Evolutionary conservation across 2,797 vertebrate species (phyloP), one percentile per base, ranked within the genome.

Genomic region (Pangasius djambal): DNA sequence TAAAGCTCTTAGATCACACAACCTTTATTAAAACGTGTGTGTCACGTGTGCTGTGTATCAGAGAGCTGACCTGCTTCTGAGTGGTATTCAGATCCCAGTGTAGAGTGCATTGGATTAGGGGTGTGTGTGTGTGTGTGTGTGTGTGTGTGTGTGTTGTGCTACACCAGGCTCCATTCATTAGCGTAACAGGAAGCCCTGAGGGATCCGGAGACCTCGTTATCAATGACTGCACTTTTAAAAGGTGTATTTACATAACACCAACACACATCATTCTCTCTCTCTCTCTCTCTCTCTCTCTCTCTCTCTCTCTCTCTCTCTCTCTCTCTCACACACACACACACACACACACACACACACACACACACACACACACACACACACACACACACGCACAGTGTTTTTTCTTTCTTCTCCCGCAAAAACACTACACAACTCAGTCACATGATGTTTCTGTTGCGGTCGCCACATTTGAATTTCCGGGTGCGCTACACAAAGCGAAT

Each of bases 211-310:
- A 92, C 90, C 90, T 89, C 87, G 92, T 94, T 94, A 94, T 96
- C 94, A 95, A 94, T 96, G 93, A 91, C 92, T 93, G 94, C 91
- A 84, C 92, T 91, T 92, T 89, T 83, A 89, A 82, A 79, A 22
- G 75, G 85, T 70, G 31, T 90, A 89, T 92, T 93, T 91, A 89
- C 92, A 90, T 90, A 86, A 77, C 52, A 72, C 77, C 83, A 85
- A 31, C 82, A 85, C 83, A 59, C 69, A 28, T 88, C 13, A 37
- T 72, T 86, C 87, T 74, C 50, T 55, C 28, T 61, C 57, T 44
- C 37, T 40, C 34, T 82, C 16, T 57, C 50, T 31, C 72, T 37
- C 37, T 37, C 37, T 37, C 37, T 37, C 37, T 37, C 37, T 37
- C 37, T 37, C 37, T 37, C 37, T 37, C 50, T 69, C 75, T 12